These are phyloP conservation scores for Leptinotarsa undecemlineata DNA, from an alignment of 1,140 invertebrate genomes.

Conservation along the genomic window DNA sequence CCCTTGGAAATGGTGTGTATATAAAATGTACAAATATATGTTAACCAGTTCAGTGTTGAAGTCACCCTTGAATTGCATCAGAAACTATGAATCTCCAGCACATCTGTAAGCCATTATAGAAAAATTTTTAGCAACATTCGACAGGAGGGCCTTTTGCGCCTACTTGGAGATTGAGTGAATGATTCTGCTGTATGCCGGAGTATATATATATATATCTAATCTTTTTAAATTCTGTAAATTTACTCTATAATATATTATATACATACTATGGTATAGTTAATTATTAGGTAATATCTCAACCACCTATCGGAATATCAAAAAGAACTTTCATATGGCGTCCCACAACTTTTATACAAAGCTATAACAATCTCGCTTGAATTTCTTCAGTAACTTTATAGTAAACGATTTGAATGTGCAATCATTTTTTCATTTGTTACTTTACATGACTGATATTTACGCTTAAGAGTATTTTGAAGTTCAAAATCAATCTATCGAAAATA, in stretches of 20 bases:
- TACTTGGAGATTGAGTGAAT: conserved; percentile 46
- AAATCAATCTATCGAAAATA: conserved; percentile 11
- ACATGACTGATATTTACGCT: conserved; percentile 30
- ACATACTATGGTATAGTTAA: conserved; percentile 54
- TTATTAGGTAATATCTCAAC: conserved; percentile 53
- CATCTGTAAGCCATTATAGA: conserved; percentile 34
- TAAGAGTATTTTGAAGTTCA: conserved; percentile 13
- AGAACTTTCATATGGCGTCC: conserved; percentile 52
- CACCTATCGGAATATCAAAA: conserved; percentile 53
- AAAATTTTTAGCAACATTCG: conserved; percentile 32
- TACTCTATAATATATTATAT: conserved; percentile 54
- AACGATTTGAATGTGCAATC: conserved; percentile 29
- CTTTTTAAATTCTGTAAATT: conserved; percentile 55
- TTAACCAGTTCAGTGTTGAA: conserved; percentile 43
- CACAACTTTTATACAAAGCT: conserved; percentile 53
- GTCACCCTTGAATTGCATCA: conserved; percentile 32
- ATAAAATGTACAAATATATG: conserved; percentile 51
- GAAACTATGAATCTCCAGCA: conserved; percentile 48
- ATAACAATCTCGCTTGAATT: conserved; percentile 27
- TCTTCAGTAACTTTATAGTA: conserved; percentile 13
- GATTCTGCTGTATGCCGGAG: conserved; percentile 49
- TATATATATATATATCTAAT: conserved; percentile 53
- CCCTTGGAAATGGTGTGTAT: conserved; percentile 39
- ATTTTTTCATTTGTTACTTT: conserved; percentile 15
- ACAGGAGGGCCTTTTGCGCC: conserved; percentile 35